Base-by-base conservation (phyloP, 2,113 vertebrate genomes). In the Megalops atlanticus region DNA sequence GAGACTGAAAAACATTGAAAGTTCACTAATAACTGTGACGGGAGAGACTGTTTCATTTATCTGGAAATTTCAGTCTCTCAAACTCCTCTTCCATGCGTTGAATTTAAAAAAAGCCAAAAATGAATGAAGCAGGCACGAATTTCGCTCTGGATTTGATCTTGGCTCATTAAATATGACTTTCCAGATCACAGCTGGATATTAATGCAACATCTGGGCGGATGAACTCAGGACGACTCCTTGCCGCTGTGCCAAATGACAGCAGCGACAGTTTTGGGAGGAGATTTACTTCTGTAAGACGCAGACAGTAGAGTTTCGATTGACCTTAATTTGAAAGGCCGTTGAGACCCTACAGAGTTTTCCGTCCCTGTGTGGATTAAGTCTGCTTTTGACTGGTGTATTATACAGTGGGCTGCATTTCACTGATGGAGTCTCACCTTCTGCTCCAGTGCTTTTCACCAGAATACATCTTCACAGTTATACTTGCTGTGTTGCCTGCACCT, bases 131-230 rank as follows among this genome's bases (percentile, higher is more conserved):
- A 41, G 15, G 83, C 47, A 36, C n/a, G 73, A 33, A 11, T 31
- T 70, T 79, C 33, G 73, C 76, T 85, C 80, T 16, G 6, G 77
- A 40, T 84, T 41, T 78, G n/a, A 79, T 85, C 83, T 73, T 8
- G 80, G 85, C 80, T 87, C 75, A 85, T 85, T 84, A 84, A 49
- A 85, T 3, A 38, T 83, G 78, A 82, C 15, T 24, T 81, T 78
- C 71, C 64, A 86, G 80, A 24, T 83, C 83, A 85, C 81, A 82
- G 84, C 83, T 89, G 89, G 79, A 83, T 54, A 76, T 49, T 43
- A 84, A 76, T 49, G 78, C 84, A 77, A 38, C 84, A 91, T 86
- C 86, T 88, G 87, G 73, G 73, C 36, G 40, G 64, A 73, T 78
- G 58, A 81, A 77, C 68, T 47, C 1, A 78, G 47, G 1, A 79